These are phyloP conservation scores for Trigoniulus corallinus DNA, from an alignment of 1,140 invertebrate genomes.

Conservation along the genomic window DNA sequence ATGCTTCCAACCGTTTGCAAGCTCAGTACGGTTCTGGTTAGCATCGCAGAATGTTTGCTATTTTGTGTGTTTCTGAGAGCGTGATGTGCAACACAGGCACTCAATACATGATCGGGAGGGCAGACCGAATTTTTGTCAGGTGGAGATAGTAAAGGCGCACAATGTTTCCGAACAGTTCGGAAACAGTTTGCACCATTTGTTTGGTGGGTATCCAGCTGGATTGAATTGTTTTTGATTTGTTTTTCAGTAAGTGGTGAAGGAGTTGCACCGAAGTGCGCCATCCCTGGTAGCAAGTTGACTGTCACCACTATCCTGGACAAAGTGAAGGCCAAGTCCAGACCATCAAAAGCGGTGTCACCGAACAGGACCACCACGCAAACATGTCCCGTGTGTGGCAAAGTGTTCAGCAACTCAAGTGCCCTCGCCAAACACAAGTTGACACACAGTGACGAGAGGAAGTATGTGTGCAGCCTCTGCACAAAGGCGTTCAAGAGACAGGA, in stretches of 20 bases:
- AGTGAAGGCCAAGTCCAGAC: conserved; percentile 42
- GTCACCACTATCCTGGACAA: conserved; percentile 16
- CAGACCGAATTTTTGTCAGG: too few relatives aligned
- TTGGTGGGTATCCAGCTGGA: too few relatives aligned
- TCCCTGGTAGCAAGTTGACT: conserved; percentile 8
- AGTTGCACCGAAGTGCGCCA: conserved; percentile 5
- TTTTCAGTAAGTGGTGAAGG: not conserved
- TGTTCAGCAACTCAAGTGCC: conserved; percentile 91
- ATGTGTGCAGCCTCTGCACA: conserved; percentile 82
- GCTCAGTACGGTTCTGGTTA: too few relatives aligned
- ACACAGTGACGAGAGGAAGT: conserved; percentile 93
- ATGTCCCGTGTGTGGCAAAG: conserved; percentile 80
- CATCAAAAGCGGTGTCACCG: conserved; percentile 54
- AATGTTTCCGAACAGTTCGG: too few relatives aligned
- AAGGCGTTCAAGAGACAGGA: conserved; percentile 98
- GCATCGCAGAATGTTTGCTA: too few relatives aligned
- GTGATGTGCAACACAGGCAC: too few relatives aligned
- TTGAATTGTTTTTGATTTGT: too few relatives aligned
- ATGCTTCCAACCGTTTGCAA: too few relatives aligned
- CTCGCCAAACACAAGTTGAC: conserved; percentile 94
- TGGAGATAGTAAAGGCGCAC: too few relatives aligned
- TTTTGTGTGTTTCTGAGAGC: too few relatives aligned
- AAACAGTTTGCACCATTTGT: too few relatives aligned
- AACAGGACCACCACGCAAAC: conserved; percentile 61
- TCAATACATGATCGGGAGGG: too few relatives aligned